phyloP scores from a whole-genome alignment of 2,888 invertebrate species.

The Euzophera pinguis region DNA sequence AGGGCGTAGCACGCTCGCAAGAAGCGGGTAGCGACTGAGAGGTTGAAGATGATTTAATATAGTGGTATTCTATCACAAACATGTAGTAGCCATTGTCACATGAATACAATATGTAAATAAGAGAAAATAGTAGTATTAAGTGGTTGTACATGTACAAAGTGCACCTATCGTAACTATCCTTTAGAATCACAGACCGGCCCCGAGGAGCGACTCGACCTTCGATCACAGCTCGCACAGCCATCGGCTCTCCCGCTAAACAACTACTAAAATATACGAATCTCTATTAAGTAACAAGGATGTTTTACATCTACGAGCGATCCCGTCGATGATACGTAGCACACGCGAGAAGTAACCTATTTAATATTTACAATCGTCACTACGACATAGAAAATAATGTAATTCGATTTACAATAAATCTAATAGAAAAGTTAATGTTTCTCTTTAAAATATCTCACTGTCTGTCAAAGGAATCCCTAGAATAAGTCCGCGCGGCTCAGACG shows the following conservation, averaged over 20 bases:
- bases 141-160: background rate
- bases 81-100: background rate
- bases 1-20: no score
- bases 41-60: background rate
- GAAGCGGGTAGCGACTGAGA: background rate
- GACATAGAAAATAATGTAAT: conserved; percentile 29
- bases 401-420: conserved; percentile 23
- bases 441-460: conserved; percentile 38
- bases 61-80: background rate
- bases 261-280: conserved; percentile 26
- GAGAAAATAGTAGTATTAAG: conserved; percentile 3
- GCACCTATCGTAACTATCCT: conserved; percentile 3
- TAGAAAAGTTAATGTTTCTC: conserved; percentile 27
- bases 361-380: conserved; percentile 28
- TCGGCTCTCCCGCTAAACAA: conserved; percentile 23
- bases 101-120: background rate
- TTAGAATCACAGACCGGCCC: conserved; percentile 7
- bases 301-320: conserved; percentile 28
- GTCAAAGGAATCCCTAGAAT: conserved; percentile 35
- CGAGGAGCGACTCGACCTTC: conserved; percentile 12
- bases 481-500: conserved; percentile 20
- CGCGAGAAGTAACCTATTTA: conserved; percentile 23
- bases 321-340: conserved; percentile 34
- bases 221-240: conserved; percentile 32
- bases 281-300: conserved; percentile 28